These are phyloP conservation scores for Tetraodon nigroviridis DNA, from an alignment of 2,113 vertebrate species.

Conservation along the genomic window DNA sequence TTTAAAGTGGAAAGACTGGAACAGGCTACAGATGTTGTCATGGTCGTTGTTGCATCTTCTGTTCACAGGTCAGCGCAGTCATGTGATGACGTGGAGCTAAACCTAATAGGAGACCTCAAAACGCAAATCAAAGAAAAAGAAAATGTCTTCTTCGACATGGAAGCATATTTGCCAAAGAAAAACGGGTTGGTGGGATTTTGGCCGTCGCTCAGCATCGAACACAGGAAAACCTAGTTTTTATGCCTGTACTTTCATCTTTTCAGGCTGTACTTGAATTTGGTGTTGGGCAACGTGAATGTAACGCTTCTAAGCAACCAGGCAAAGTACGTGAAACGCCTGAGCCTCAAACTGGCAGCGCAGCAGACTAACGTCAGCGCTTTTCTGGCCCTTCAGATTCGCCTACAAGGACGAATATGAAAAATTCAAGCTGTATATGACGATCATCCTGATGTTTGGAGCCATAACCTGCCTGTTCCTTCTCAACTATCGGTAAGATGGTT, in stretches of 20 bases:
- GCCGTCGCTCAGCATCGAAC: not conserved
- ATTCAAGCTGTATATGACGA: slow-evolving; percentile 97
- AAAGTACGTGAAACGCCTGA: slow-evolving; percentile 73
- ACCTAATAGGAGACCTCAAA: slow-evolving; percentile 78
- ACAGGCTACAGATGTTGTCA: too few relatives aligned
- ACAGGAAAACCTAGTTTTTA: not conserved
- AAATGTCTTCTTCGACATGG: slow-evolving; percentile 94
- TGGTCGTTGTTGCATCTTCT: not conserved
- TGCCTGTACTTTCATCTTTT: slow-evolving; percentile 31
- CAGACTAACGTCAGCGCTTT: not conserved
- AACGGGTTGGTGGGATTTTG: slow-evolving; percentile 80
- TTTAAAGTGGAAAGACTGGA: too few relatives aligned
- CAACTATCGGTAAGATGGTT: slow-evolving; percentile 88
- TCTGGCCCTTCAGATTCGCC: slow-evolving; percentile 78
- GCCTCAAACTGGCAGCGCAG: not conserved
- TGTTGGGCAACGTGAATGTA: slow-evolving; percentile 94
- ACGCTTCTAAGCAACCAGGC: slow-evolving; percentile 96
- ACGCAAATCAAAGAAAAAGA: slow-evolving; percentile 88
- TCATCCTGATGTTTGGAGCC: slow-evolving; percentile 92
- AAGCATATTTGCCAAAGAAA: slow-evolving; percentile 96
- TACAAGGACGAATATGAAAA: slow-evolving; percentile 99
- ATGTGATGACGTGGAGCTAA: slow-evolving; percentile 74
- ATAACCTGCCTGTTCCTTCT: slow-evolving; percentile 90
- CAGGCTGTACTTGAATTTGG: slow-evolving; percentile 92
- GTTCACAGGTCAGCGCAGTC: slow-evolving; percentile 72